These are phyloP conservation scores for Myotis planiceps DNA, from an alignment of 2,797 vertebrate species.

Conservation along the genomic window DNA sequence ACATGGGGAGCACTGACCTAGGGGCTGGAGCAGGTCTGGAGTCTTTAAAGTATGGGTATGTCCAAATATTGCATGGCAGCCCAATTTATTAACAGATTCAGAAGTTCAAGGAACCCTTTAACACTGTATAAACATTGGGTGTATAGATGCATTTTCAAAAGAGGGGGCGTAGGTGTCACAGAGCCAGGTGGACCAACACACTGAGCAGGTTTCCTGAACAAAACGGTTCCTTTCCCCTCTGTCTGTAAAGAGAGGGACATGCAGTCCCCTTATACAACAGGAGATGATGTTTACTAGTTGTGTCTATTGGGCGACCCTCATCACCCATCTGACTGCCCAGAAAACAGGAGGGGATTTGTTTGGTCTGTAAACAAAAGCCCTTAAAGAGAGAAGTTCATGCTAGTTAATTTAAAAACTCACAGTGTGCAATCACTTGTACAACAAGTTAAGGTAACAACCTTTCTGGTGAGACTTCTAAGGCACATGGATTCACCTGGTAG, in stretches of 20 bases:
- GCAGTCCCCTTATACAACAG: neutral
- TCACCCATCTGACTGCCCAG: neutral
- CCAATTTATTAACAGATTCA: neutral
- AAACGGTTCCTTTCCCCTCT: neutral
- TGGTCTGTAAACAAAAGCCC: neutral
- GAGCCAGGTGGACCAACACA: neutral
- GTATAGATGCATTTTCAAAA: neutral
- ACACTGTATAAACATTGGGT: neutral
- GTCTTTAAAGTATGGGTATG: neutral
- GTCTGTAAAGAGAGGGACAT: neutral
- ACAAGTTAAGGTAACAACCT: neutral
- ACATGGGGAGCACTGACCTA: too few relatives aligned
- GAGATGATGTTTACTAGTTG: neutral
- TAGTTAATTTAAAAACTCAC: neutral
- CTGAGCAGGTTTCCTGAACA: neutral
- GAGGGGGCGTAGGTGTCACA: neutral
- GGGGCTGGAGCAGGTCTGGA: too few relatives aligned
- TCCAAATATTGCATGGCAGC: neutral
- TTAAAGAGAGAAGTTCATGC: neutral
- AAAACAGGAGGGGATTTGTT: neutral
- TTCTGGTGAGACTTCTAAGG: neutral
- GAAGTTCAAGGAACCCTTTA: neutral
- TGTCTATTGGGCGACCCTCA: accelerated
- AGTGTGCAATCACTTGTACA: neutral
- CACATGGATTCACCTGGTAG: neutral